phyloP scores from a whole-genome alignment of 2,888 invertebrate genomes.

The Parascotia fuliginaria region DNA sequence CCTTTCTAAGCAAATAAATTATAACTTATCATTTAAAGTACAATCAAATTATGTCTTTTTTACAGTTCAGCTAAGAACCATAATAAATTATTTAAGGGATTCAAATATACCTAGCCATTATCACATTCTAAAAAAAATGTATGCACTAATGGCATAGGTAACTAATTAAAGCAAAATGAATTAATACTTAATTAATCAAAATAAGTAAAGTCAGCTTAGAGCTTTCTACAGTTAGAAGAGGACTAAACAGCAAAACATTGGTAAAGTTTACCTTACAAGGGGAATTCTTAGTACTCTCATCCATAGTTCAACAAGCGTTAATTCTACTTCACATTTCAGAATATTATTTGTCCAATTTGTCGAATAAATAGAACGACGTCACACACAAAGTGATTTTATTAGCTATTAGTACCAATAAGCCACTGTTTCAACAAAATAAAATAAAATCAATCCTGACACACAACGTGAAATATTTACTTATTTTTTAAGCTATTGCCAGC shows the following conservation, averaged over 20 bases:
- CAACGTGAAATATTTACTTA: conserved; percentile 78
- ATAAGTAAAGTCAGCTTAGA: conserved; percentile 41
- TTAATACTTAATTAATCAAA: conserved; percentile 31
- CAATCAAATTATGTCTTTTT: conserved; percentile 42
- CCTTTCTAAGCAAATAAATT: conserved; percentile 19
- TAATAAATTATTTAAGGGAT: conserved; percentile 17
- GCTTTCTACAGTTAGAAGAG: conserved; percentile 51
- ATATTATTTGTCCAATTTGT: conserved; percentile 68
- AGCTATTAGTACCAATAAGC: conserved; percentile 81
- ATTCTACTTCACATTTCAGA: conserved; percentile 77
- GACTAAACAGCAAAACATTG: conserved; percentile 56
- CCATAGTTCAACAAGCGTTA: conserved; percentile 75
- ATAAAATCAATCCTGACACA: conserved; percentile 79
- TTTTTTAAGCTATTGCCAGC: conserved; percentile 49
- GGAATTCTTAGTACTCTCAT: conserved; percentile 79
- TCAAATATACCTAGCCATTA: conserved; percentile 28
- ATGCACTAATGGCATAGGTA: conserved; percentile 35
- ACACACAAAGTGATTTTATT: conserved; percentile 73
- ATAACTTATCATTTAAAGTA: conserved; percentile 12
- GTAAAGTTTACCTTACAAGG: conserved; percentile 82
- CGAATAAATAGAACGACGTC: conserved; percentile 65
- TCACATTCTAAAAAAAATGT: conserved; percentile 31
- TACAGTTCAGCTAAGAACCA: conserved; percentile 24
- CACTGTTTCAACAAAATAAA: conserved; percentile 79
- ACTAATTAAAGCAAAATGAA: conserved; percentile 39